phyloP scores from a whole-genome alignment of 2,113 vertebrate species.

The Salvelinus sp. region DNA sequence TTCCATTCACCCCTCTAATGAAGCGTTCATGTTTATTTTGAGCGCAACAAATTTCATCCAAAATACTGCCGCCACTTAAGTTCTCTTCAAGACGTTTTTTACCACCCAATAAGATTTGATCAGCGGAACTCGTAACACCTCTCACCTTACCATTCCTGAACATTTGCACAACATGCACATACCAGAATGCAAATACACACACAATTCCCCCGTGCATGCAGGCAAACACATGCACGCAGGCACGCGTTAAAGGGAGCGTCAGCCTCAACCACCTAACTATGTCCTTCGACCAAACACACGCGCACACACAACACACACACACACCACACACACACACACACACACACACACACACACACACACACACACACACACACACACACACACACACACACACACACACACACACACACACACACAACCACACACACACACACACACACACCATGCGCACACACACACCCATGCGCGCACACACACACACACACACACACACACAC shows the following conservation, averaged over 20 bases:
- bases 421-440: conserved; percentile 14
- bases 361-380: conserved; percentile 2
- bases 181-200: conserved; percentile 3
- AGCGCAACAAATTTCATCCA: conserved; percentile 45
- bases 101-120: conserved; percentile 22
- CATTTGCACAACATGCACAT: conserved; percentile 1
- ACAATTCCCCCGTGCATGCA: background rate
- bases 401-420: too few relatives aligned
- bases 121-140: conserved; percentile 17
- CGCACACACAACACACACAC: too few relatives aligned
- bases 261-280: conserved; percentile 34
- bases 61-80: conserved; percentile 35
- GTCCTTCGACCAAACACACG: background rate
- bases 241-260: conserved; percentile 74
- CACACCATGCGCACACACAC: too few relatives aligned
- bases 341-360: background rate
- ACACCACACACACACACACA: too few relatives aligned
- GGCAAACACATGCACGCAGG: conserved; percentile 55
- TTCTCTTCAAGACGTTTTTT: conserved; percentile 21
- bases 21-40: conserved; percentile 60
- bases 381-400: too few relatives aligned
- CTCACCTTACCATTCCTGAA: background rate
- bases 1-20: conserved; percentile 67
- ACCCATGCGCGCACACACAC: too few relatives aligned
- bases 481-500: too few relatives aligned